Conservation (phyloP, 2,888 invertebrate genomes). For the Chrysomela aeneicollis region DNA sequence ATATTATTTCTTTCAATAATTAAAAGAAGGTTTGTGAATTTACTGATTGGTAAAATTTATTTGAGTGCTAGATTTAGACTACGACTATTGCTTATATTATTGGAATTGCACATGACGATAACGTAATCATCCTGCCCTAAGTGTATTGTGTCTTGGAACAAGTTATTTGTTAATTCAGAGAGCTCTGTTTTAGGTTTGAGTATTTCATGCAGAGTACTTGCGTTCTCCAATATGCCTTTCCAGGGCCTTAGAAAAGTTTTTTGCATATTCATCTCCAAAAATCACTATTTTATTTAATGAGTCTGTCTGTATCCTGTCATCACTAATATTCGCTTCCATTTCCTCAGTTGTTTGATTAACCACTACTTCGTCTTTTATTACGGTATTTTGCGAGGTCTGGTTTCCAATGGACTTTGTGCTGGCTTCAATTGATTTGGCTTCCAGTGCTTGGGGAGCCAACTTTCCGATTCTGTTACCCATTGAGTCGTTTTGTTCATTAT, state of each 20-base stretch:
- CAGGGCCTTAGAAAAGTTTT: conserved; percentile 11
- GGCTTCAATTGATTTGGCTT: too few species aligned
- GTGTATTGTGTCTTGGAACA: neutral
- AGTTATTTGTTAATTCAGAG: conserved; percentile 2
- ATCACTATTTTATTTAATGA: conserved; percentile 11
- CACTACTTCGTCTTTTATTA: too few species aligned
- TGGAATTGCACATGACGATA: neutral
- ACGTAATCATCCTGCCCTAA: conserved; percentile 2
- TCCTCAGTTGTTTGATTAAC: too few species aligned
- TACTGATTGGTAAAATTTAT: too few species aligned
- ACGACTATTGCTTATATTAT: conserved; percentile 9
- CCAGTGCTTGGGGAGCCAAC: too few species aligned
- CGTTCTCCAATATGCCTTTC: neutral
- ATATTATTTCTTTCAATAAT: too few species aligned
- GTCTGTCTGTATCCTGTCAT: neutral
- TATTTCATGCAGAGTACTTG: conserved; percentile 13
- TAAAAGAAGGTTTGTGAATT: too few species aligned
- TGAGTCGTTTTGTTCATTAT: too few species aligned
- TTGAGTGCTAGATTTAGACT: conserved; percentile 4
- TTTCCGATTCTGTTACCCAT: too few species aligned
- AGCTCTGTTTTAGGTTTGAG: conserved; percentile 5
- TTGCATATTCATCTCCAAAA: neutral
- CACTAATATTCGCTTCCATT: neutral
- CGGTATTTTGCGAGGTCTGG: too few species aligned
- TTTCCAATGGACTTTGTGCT: too few species aligned